phyloP scores from a whole-genome alignment of 2,797 vertebrate species.

The Neosalanx taihuensis region DNA sequence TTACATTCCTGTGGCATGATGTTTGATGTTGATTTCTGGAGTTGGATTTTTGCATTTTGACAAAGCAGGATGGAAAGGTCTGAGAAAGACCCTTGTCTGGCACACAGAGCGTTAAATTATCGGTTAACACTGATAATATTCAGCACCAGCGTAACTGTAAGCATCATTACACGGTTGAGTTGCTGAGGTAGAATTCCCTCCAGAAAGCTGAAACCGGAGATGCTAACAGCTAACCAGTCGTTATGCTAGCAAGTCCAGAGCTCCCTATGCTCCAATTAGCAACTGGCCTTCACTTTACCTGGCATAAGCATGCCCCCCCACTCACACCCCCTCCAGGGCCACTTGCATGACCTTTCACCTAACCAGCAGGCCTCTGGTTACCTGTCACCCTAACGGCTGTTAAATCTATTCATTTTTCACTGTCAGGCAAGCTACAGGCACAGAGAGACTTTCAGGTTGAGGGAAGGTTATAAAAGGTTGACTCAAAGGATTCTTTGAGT shows the following conservation, averaged over 20 bases:
- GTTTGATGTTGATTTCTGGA: neutral
- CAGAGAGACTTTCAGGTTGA: slow-evolving; percentile 20
- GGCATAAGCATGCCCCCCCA: slow-evolving; percentile 43
- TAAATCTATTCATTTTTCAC: slow-evolving; percentile 57
- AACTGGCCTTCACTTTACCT: slow-evolving; percentile 58
- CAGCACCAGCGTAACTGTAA: slow-evolving; percentile 39
- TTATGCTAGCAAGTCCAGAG: slow-evolving; percentile 32
- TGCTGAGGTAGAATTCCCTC: slow-evolving; percentile 57
- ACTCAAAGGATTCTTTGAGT: slow-evolving; percentile 41
- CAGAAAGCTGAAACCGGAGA: slow-evolving; percentile 64
- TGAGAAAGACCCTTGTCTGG: neutral
- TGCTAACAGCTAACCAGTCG: slow-evolving; percentile 44
- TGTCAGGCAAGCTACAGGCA: slow-evolving; percentile 30
- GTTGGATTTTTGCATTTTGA: neutral
- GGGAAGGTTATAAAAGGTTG: slow-evolving; percentile 41
- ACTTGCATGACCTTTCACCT: slow-evolving; percentile 48
- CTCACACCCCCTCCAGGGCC: neutral
- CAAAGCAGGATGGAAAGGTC: neutral
- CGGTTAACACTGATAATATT: slow-evolving; percentile 39
- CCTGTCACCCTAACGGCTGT: slow-evolving; percentile 42
- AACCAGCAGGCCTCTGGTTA: slow-evolving; percentile 42
- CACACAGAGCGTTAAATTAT: neutral
- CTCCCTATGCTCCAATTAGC: slow-evolving; percentile 67
- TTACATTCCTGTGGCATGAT: slow-evolving; percentile 27
- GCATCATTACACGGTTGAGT: slow-evolving; percentile 51